phyloP scores from a whole-genome alignment of 2,888 invertebrate genomes.

The Nyleta sp. region DNA sequence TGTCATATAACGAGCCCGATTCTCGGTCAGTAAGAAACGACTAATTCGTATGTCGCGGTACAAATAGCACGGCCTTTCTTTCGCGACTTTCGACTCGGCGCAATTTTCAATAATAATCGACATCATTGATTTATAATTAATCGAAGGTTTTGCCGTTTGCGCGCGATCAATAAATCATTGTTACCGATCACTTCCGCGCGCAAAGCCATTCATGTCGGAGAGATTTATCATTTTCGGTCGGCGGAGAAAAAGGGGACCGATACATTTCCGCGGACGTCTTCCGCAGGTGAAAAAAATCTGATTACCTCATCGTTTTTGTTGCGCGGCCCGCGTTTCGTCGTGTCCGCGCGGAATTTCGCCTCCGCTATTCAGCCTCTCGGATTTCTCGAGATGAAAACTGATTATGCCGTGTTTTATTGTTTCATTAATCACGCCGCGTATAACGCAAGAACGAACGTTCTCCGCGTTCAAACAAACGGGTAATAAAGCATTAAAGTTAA shows the following conservation, averaged over 20 bases:
- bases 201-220: conserved; percentile 1
- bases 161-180: conserved; percentile 34
- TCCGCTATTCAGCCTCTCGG: neutral
- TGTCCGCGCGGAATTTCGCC: neutral
- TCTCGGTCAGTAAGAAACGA: conserved; percentile 47
- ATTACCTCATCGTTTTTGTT: conserved; percentile 12
- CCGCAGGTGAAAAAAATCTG: conserved; percentile 15
- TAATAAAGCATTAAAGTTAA: neutral
- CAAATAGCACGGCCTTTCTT: conserved; percentile 48
- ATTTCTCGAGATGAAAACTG: conserved; percentile 20
- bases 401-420: neutral
- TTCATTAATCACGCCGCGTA: neutral
- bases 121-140: conserved; percentile 43
- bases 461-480: neutral
- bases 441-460: neutral
- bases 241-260: neutral
- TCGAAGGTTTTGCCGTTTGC: conserved; percentile 16
- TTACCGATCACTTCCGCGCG: conserved; percentile 29
- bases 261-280: conserved; percentile 19
- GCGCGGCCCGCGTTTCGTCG: too few relatives aligned
- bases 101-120: conserved; percentile 23
- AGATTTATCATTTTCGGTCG: conserved; percentile 28
- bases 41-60: conserved; percentile 39
- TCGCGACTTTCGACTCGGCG: conserved; percentile 37
- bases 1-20: conserved; percentile 23